Evolutionary conservation across 2,797 vertebrate species (phyloP), one percentile per base, ranked within the genome.

Genomic region (Cryptoprocta ferox): DNA sequence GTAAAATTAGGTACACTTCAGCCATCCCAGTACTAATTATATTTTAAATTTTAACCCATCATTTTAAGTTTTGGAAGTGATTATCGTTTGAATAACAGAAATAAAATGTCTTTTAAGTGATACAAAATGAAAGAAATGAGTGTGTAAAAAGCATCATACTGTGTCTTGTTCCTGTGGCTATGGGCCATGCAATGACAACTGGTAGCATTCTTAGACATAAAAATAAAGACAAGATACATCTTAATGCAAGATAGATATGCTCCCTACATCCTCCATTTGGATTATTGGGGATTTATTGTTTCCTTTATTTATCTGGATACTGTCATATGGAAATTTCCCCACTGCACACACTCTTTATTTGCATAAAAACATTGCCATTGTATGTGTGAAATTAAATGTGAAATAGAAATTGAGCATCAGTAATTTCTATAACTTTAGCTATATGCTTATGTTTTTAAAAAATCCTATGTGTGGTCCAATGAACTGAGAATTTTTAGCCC

Each of bases 31-130:
- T 93, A 30, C 39, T 87, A 84, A 91, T 95, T 92, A 24, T 76
- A 59, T 87, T 94, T 94, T 83, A 86, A 75, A 82, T 94, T 83
- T 96, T 85, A 88, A 95, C 89, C 42, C 15, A 92, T 87, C 76
- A 87, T 96, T 92, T 80, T 89, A 95, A 65, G 66, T 82, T 96
- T 65, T 65, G 81, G 86, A 63, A 79, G 59, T 59, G 35, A 79
- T 86, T 56, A 56, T 80, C 89, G 24, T 87, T 92, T 92, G 59
- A 95, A 96, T 68, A 68, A 73, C 59, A 70, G 71, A 71, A 92
- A 81, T 85, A 76, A 71, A 76, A 76, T 7, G 30, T 61, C 45
- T 76, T 91, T 94, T 65, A 68, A 89, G 83, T 65, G n/a, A 89
- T 76, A 75, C 26, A 56, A 82, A 88, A 53, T 14, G 11, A 56